A percentile compares a stretch with the other conserved stretches of the same genome.
Conservation (phyloP, 2,888 invertebrate species). For the Erpobdella octoculata region DNA sequence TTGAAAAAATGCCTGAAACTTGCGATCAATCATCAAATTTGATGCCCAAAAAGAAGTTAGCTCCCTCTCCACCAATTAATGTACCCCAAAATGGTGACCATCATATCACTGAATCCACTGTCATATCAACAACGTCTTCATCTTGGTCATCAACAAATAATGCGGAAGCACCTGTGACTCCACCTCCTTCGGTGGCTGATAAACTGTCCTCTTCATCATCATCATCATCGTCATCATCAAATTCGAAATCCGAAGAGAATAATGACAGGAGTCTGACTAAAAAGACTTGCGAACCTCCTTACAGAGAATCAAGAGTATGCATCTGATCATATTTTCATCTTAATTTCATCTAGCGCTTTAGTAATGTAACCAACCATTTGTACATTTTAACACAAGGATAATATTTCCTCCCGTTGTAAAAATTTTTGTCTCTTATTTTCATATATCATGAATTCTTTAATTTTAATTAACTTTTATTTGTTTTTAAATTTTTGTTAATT, state of each 20-base stretch:
- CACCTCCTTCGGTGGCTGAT: neutral
- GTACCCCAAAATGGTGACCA: neutral
- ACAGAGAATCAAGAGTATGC: slow-evolving; percentile 7
- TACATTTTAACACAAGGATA: too few species aligned
- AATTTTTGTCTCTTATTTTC: too few species aligned
- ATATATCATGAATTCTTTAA: too few species aligned
- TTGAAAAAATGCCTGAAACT: neutral
- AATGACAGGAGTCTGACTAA: too few species aligned
- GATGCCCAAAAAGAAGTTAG: neutral
- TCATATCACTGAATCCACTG: too few species aligned
- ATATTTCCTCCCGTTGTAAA: too few species aligned
- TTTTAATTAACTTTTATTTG: too few species aligned
- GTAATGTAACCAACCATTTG: too few species aligned
- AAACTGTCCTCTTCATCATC: neutral
- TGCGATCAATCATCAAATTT: neutral
- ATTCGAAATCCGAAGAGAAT: too few species aligned
- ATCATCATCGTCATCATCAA: neutral
- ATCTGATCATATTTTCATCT: too few species aligned
- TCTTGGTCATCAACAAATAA: neutral
- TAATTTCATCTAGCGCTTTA: too few species aligned
- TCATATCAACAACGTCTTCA: neutral
- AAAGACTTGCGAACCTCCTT: neutral
- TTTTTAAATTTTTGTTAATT: too few species aligned
- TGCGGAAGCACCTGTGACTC: neutral
- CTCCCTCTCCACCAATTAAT: neutral